These are phyloP conservation scores for Cetoscarus ocellatus DNA, from an alignment of 2,797 vertebrate species.

Conservation along the genomic window DNA sequence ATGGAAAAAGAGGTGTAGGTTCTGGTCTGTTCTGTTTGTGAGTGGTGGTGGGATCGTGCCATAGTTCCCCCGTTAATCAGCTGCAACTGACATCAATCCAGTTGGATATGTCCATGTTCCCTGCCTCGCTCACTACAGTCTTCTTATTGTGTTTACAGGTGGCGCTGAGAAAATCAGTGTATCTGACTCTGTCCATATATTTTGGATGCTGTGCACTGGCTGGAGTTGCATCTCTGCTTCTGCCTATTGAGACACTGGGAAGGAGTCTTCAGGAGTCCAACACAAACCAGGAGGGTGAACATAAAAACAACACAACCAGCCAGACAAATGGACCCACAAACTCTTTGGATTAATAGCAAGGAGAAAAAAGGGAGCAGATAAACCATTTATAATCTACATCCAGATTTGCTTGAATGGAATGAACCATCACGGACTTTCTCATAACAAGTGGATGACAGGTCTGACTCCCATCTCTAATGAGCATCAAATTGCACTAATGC, in stretches of 20 bases:
- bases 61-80: too few species aligned
- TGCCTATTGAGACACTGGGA: slow-evolving; percentile 92
- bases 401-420: neutral
- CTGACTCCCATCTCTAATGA: slow-evolving; percentile 35
- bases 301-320: slow-evolving; percentile 72
- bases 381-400: too few species aligned
- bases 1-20: too few species aligned
- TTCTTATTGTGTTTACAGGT: slow-evolving; percentile 80
- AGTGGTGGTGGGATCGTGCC: too few species aligned
- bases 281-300: slow-evolving; percentile 76
- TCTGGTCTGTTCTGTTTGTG: too few species aligned
- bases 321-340: neutral
- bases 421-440: slow-evolving; percentile 15
- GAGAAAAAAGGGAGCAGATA: neutral
- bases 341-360: neutral
- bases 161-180: slow-evolving; percentile 88
- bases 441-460: slow-evolving; percentile 13
- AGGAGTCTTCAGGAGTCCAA: slow-evolving; percentile 88
- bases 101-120: neutral
- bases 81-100: neutral
- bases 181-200: slow-evolving; percentile 88
- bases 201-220: slow-evolving; percentile 88
- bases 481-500: slow-evolving; percentile 12
- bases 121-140: neutral
- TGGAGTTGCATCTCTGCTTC: slow-evolving; percentile 83